Base-by-base conservation (phyloP, 2,888 invertebrate genomes). In the Ethmia dodecea region DNA sequence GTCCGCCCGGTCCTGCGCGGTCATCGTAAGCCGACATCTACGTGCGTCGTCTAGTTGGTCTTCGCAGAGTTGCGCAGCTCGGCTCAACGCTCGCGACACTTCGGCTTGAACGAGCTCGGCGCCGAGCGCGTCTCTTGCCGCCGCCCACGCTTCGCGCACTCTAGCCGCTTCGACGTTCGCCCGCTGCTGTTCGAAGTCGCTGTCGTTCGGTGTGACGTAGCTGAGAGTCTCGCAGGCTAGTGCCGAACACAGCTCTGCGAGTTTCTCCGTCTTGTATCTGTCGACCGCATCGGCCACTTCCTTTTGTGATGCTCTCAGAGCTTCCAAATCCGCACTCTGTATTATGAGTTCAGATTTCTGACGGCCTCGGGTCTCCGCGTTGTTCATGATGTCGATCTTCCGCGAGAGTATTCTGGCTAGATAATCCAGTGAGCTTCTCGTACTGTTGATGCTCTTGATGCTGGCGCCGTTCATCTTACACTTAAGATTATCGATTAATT, bases 61-160 rank as follows among this genome's bases (percentile, higher is more conserved):
- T 55, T 92, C 93, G 62, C 93, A 92, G 3, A 89, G 78, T 55
- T 91, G 90, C 3, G 92, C 92, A 37, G 92, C 93, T 25, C 91
- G 88, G 55, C 88, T 84, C 60, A 93, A 88, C 4, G 93, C 92
- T 39, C 93, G 92, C 11, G 92, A 89, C 41, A 94, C 92, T 74
- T 94, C 94, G 0, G 92, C 91, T 58, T 93, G 92, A 15, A 94
- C 92, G 15, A 94, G 79, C 65, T 93, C 93, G 1, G 90, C 89
- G 52, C 92, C 92, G 1, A 93, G 90, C 1, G 91, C 90, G 56
- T 93, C 92, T 34, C 92, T 90, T 1, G 94, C 94, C 39, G 91
- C 88, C 24, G 90, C 89, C 90, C 92, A 93, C 3, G 93, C 93
- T 54, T 92, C 92, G 16, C 93, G 89, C 12, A 93, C 90, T 20